Conservation (phyloP, 2,797 vertebrate genomes). For the Amazona ochrocephala region DNA sequence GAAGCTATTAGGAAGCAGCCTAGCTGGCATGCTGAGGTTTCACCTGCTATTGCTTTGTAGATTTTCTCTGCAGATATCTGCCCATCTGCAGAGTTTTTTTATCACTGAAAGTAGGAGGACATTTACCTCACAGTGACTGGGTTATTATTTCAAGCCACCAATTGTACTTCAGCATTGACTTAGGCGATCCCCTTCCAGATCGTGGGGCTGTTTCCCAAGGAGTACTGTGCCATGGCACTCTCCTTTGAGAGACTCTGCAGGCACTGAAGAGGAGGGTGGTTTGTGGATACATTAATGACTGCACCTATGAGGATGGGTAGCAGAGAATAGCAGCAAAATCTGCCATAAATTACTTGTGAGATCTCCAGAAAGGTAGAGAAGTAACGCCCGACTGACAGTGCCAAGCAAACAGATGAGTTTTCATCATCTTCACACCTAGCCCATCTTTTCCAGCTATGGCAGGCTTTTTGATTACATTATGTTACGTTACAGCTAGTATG, state of each 20-base stretch:
- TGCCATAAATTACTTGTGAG: neutral
- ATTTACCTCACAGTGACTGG: neutral
- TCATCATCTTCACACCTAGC: conserved; percentile 1
- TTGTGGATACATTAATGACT: neutral
- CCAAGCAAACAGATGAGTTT: conserved; percentile 30
- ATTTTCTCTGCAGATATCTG: conserved; percentile 25
- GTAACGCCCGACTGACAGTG: neutral
- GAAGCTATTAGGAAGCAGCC: conserved; percentile 50
- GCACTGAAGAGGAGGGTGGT: neutral
- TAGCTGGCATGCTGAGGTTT: conserved; percentile 17
- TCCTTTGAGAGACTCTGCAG: neutral
- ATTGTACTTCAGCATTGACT: neutral
- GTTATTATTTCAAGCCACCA: neutral
- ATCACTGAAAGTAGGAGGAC: neutral
- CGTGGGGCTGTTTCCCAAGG: fast-evolving
- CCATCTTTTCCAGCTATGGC: neutral
- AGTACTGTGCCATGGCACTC: neutral
- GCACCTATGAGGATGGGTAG: neutral
- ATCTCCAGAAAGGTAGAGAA: neutral
- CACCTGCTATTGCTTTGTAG: conserved; percentile 18
- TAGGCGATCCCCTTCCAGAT: neutral
- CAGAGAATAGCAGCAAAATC: neutral
- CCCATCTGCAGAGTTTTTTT: neutral
- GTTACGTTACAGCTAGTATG: conserved; percentile 44
- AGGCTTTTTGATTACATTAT: conserved; percentile 37